Percentiles rank a stretch among this genome's conserved stretches.
Evolutionary conservation across 2,113 vertebrate species (phyloP).

Genomic region (Spilogale gracilis): DNA sequence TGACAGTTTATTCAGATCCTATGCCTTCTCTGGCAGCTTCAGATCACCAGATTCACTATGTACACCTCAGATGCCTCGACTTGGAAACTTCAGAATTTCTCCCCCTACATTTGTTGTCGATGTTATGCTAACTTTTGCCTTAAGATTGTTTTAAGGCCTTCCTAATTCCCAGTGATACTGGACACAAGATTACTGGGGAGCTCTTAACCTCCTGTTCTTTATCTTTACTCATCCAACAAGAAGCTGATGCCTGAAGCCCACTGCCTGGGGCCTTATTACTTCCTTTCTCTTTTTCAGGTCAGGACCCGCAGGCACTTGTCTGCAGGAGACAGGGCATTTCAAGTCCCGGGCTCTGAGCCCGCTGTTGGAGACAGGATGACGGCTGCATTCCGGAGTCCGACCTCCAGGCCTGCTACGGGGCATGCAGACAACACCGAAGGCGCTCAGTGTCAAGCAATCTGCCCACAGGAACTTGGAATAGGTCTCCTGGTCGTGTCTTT

Average conservation of each 20-base stretch:
- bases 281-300: conserved; percentile 72
- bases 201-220: conserved; percentile 41
- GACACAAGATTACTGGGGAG: conserved; percentile 24
- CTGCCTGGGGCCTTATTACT: conserved; percentile 57
- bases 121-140: conserved; percentile 1
- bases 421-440: neutral
- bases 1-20: neutral
- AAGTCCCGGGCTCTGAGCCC: conserved; percentile 49
- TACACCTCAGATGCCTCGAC: neutral
- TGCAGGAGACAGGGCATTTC: conserved; percentile 61
- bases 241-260: conserved; percentile 53
- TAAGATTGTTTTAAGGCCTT: conserved; percentile 23
- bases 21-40: neutral
- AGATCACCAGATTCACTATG: neutral
- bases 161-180: conserved; percentile 13
- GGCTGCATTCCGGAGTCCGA: neutral
- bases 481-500: neutral
- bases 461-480: neutral
- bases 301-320: conserved; percentile 61
- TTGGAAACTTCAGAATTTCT: neutral
- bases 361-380: conserved; percentile 42
- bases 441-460: neutral
- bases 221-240: conserved; percentile 63
- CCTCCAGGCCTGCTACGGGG: neutral
- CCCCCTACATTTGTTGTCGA: neutral